Percentiles rank a stretch among this genome's conserved stretches.
Evolutionary conservation across 2,113 vertebrate genomes (phyloP).

Genomic region (Atlantisia rogersi): DNA sequence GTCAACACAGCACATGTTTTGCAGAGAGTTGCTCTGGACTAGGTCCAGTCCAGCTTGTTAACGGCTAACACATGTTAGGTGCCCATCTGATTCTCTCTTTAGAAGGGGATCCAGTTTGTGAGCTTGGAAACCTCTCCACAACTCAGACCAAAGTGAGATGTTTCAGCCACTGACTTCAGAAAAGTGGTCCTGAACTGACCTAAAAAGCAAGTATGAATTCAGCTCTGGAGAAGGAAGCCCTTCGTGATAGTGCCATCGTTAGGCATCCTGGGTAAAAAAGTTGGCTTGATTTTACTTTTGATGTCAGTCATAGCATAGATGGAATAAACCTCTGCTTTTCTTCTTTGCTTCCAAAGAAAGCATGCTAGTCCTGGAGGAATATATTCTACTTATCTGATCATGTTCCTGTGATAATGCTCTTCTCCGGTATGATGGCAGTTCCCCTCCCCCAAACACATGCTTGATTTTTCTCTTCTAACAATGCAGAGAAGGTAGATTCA

Average conservation of each 20-base stretch:
- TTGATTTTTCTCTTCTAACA: not conserved
- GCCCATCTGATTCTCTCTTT: not conserved
- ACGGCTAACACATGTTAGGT: not conserved
- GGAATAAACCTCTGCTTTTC: not conserved
- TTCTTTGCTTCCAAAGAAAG: not conserved
- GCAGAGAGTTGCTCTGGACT: not conserved
- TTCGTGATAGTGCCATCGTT: not conserved
- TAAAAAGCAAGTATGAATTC: not conserved
- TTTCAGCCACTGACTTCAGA: not conserved
- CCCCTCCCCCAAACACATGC: not conserved
- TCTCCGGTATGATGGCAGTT: not conserved
- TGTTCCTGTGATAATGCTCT: not conserved
- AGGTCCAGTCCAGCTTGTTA: not conserved
- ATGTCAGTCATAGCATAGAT: not conserved
- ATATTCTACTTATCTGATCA: not conserved
- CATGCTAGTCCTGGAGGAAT: not conserved
- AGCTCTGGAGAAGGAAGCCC: not conserved
- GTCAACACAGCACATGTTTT: not conserved
- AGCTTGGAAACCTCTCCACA: not conserved
- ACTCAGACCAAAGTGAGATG: accelerated
- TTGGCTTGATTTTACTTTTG: not conserved
- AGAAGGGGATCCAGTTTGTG: not conserved
- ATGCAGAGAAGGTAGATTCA: not conserved
- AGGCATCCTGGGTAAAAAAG: not conserved
- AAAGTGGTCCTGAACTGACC: not conserved